Conservation (phyloP, 2,797 vertebrate species). For the Cossypha niveicapilla region DNA sequence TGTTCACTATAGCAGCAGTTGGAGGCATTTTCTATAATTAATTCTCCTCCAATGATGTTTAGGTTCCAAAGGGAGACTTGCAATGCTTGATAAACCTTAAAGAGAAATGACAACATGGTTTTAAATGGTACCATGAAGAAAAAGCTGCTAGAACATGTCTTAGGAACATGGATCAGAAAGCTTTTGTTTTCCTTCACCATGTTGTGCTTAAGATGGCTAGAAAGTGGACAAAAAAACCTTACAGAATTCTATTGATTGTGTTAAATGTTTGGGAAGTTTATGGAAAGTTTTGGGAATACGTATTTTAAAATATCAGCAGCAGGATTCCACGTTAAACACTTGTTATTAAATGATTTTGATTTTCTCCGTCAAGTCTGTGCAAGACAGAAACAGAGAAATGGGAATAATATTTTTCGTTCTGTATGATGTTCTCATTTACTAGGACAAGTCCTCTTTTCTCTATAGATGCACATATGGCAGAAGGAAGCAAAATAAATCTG, state of each 20-base stretch:
- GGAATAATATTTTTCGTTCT: not conserved
- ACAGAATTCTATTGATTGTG: not conserved
- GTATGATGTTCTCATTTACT: conserved; percentile 10
- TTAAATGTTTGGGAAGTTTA: not conserved
- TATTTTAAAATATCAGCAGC: not conserved
- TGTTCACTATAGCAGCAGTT: not conserved
- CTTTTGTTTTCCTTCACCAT: not conserved
- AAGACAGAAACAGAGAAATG: not conserved
- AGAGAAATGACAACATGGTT: not conserved
- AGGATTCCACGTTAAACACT: not conserved
- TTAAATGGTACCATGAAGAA: not conserved
- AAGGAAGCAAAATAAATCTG: conserved; percentile 67
- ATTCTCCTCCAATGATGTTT: not conserved
- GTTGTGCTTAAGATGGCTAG: not conserved
- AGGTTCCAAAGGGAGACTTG: not conserved
- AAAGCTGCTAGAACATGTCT: not conserved
- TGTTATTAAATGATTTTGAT: not conserved
- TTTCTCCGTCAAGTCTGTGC: not conserved
- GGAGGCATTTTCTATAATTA: conserved; percentile 7
- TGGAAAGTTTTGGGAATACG: not conserved
- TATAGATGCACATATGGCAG: conserved; percentile 43
- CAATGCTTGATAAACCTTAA: not conserved
- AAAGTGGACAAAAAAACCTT: not conserved
- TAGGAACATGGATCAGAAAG: not conserved
- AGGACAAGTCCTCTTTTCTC: conserved; percentile 13